phyloP scores from a whole-genome alignment of 2,888 invertebrate species.

The Prionchulus punctatus region DNA sequence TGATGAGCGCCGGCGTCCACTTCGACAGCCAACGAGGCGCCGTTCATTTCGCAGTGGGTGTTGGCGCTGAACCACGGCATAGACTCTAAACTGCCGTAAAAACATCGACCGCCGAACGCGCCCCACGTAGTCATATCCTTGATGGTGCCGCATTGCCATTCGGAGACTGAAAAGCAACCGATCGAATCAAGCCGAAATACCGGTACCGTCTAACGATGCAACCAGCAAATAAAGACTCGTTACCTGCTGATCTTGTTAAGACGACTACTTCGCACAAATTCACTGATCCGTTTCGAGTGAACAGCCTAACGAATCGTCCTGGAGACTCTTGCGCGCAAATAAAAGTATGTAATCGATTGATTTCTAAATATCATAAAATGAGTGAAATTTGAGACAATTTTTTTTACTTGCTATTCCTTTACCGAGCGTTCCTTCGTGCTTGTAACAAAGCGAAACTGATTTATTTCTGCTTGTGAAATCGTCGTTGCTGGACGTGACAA shows the following conservation, averaged over 20 bases:
- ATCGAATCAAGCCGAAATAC: too few species aligned
- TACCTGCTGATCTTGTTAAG: slow-evolving; percentile 6
- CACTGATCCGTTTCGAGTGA: not conserved
- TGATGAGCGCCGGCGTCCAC: not conserved
- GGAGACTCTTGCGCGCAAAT: slow-evolving; percentile 1
- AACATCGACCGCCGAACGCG: slow-evolving; percentile 5
- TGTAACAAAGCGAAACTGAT: not conserved
- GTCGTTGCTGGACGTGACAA: not conserved
- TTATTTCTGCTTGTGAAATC: not conserved
- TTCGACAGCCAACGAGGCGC: not conserved
- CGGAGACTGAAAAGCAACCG: slow-evolving; percentile 10
- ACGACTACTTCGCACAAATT: slow-evolving; percentile 11
- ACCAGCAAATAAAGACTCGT: not conserved
- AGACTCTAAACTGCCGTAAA: slow-evolving; percentile 5
- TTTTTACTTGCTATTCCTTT: not conserved
- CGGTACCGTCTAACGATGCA: not conserved
- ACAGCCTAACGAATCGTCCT: slow-evolving; percentile 6
- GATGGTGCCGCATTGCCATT: slow-evolving; percentile 10
- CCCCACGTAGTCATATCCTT: slow-evolving; percentile 3
- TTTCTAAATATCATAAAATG: not conserved
- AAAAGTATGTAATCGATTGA: slow-evolving; percentile 9
- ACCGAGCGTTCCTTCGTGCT: not conserved
- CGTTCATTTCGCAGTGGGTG: not conserved
- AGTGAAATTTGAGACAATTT: not conserved
- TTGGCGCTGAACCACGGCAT: slow-evolving; percentile 7